These are phyloP conservation scores for Hylia prasina DNA, from an alignment of 2,113 vertebrate species.

Conservation along the genomic window DNA sequence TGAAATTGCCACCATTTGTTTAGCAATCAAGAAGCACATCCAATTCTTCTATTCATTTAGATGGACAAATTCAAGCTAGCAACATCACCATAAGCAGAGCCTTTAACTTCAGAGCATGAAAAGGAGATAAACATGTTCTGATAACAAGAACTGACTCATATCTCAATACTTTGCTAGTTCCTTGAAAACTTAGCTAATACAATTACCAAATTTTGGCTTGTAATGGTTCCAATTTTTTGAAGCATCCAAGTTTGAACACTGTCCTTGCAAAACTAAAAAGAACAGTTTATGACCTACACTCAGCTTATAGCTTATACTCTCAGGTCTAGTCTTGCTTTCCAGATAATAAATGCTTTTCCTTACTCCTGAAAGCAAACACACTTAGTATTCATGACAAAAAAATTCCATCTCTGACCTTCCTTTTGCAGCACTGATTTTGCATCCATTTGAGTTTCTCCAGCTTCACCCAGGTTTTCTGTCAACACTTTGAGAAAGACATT, in stretches of 20 bases:
- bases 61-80: not conserved
- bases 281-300: not conserved
- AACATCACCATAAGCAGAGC: not conserved
- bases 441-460: slow-evolving; percentile 43
- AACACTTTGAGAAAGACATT: slow-evolving; percentile 86
- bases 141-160: not conserved
- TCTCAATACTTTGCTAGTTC: not conserved
- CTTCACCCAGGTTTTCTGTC: slow-evolving; percentile 89
- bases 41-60: not conserved
- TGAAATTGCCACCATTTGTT: not conserved
- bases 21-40: not conserved
- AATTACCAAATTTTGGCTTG: not conserved
- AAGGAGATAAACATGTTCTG: not conserved
- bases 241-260: not conserved
- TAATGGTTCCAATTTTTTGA: rapidly evolving
- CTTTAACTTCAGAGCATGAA: not conserved
- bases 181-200: not conserved
- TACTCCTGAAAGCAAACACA: not conserved
- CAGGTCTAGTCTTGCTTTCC: not conserved
- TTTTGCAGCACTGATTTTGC: slow-evolving; percentile 37
- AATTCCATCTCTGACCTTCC: slow-evolving; percentile 57
- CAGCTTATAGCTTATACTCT: not conserved
- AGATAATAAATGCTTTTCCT: not conserved
- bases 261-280: not conserved
- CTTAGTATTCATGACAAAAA: not conserved